phyloP scores from a whole-genome alignment of 1,140 invertebrate species.

The Ostrea denselamellosa region DNA sequence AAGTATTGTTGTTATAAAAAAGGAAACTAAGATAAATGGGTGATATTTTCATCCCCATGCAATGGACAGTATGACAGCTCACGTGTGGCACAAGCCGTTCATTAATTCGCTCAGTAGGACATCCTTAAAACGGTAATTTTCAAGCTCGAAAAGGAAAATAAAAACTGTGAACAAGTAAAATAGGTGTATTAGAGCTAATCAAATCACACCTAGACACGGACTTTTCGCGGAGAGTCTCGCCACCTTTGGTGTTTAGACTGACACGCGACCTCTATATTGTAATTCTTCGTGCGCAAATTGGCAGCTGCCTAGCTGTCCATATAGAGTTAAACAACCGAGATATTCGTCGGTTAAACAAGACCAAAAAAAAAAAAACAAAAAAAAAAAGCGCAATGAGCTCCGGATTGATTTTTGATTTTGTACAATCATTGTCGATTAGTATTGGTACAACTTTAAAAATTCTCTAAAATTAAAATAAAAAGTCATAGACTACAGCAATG shows the following conservation, averaged over 20 bases:
- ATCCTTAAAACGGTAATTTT: conserved; percentile 29
- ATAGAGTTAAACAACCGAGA: background rate
- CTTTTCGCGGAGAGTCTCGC: background rate
- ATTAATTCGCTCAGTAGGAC: conserved; percentile 14
- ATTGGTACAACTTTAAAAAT: no score
- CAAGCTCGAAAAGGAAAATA: conserved; percentile 29
- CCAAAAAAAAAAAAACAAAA: no score
- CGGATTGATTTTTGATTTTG: background rate
- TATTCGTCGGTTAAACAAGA: background rate
- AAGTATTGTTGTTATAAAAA: conserved; percentile 10
- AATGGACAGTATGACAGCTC: background rate
- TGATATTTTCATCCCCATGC: background rate
- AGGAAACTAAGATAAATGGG: background rate
- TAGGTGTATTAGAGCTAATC: conserved; percentile 38
- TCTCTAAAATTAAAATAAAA: no score
- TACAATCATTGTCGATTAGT: no score
- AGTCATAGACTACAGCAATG: no score
- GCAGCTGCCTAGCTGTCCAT: background rate
- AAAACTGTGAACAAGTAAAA: conserved; percentile 36
- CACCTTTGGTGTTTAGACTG: background rate
- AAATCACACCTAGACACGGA: conserved; percentile 17
- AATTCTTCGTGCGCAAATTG: conserved; percentile 3
- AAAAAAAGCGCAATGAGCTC: background rate
- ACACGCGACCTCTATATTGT: conserved; percentile 26
- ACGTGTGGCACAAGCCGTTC: conserved; percentile 6